phyloP scores from a whole-genome alignment of 2,888 invertebrate genomes.

The Arctia plantaginis region DNA sequence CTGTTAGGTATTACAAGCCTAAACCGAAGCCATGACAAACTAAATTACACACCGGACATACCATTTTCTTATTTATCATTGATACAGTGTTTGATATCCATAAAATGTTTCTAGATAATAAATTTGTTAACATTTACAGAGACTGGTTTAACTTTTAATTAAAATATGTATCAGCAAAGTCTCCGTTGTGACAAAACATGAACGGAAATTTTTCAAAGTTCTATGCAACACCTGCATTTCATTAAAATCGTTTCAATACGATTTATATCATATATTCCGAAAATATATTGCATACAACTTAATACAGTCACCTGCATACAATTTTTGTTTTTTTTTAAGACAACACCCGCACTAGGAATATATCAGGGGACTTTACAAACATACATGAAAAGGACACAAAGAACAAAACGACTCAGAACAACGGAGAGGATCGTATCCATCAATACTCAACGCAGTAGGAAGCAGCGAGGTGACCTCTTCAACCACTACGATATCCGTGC shows the following conservation, averaged over 20 bases:
- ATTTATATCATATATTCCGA: conserved; percentile 27
- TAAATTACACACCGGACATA: background rate
- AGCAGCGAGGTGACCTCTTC: no score
- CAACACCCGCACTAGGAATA: no score
- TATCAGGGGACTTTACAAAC: no score
- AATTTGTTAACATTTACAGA: background rate
- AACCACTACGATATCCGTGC: no score
- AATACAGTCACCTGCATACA: conserved; percentile 38
- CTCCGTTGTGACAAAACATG: background rate
- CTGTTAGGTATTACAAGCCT: background rate
- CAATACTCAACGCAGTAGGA: no score
- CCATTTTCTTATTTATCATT: background rate
- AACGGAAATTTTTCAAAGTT: background rate
- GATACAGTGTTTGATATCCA: background rate
- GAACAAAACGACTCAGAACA: conserved; percentile 3
- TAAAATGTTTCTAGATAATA: background rate
- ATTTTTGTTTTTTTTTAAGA: no score
- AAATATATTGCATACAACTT: conserved; percentile 39
- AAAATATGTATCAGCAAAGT: background rate
- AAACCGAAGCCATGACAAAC: background rate
- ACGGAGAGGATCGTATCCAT: no score
- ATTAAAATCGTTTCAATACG: conserved; percentile 19
- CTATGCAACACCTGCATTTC: background rate
- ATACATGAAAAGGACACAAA: no score
- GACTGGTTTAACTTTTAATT: background rate